Evolutionary conservation across 2,888 invertebrate genomes (phyloP).

Genomic region (Tachina grossa): DNA sequence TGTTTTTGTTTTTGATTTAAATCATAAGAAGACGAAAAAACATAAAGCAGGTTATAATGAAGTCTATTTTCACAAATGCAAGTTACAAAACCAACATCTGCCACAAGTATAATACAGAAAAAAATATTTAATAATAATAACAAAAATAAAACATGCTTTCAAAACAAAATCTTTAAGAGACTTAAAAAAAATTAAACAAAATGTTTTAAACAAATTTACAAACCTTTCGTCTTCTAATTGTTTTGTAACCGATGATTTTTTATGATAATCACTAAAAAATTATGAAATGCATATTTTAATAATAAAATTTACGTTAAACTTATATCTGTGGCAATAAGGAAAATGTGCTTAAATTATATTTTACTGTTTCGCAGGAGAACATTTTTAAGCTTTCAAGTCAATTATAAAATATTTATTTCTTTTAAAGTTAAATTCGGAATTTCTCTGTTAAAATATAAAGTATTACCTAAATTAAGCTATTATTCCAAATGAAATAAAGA

Average conservation of each 20-base stretch:
- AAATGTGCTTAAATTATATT: too few relatives aligned
- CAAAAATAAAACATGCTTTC: background rate
- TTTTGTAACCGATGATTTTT: slow-evolving; percentile 83
- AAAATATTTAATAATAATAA: background rate
- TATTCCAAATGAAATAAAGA: too few relatives aligned
- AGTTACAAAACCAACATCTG: background rate
- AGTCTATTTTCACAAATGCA: slow-evolving; percentile 6
- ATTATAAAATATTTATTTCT: too few relatives aligned
- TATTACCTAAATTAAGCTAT: too few relatives aligned
- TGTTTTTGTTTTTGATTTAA: background rate
- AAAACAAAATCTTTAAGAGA: background rate
- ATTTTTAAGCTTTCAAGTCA: too few relatives aligned
- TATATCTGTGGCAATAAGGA: too few relatives aligned
- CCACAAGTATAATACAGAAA: background rate
- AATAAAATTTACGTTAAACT: background rate
- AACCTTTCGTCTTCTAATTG: slow-evolving; percentile 76
- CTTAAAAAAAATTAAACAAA: background rate
- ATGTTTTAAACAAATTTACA: slow-evolving; percentile 9
- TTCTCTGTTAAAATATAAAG: too few relatives aligned
- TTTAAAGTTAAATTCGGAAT: too few relatives aligned
- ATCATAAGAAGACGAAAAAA: slow-evolving; percentile 5
- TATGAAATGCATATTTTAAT: slow-evolving; percentile 15
- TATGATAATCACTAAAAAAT: slow-evolving; percentile 83
- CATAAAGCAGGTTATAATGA: slow-evolving; percentile 11
- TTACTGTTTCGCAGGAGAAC: too few relatives aligned